phyloP scores from a whole-genome alignment of 2,797 vertebrate genomes.

The Coregonus ussuriensis region DNA sequence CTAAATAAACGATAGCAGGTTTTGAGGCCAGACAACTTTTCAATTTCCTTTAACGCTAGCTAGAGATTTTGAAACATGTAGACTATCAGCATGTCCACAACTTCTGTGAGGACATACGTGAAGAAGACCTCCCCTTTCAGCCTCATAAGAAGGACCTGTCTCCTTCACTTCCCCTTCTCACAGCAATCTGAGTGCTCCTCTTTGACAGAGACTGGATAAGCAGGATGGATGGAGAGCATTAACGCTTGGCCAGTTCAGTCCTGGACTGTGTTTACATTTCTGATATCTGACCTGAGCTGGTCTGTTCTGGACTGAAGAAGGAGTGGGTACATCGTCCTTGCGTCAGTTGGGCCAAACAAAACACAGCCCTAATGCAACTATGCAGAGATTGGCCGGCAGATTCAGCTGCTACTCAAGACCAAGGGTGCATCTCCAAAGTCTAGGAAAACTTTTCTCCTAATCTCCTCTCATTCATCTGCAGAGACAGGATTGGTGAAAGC shows the following conservation, averaged over 20 bases:
- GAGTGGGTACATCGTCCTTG: not conserved
- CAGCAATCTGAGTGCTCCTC: not conserved
- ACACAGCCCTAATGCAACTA: not conserved
- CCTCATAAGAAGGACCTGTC: not conserved
- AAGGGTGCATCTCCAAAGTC: not conserved
- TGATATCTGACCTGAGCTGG: slow-evolving; percentile 10
- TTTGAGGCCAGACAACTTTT: too few species aligned
- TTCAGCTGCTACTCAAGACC: not conserved
- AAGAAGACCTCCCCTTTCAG: not conserved
- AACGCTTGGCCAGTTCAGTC: not conserved
- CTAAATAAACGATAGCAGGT: too few species aligned
- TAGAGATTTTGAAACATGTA: too few species aligned
- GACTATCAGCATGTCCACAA: too few species aligned
- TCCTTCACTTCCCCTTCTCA: not conserved
- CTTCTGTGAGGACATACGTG: not conserved
- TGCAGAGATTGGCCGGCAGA: not conserved
- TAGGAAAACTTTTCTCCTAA: not conserved
- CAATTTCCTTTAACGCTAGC: too few species aligned
- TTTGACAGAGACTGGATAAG: not conserved
- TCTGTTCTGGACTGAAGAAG: not conserved
- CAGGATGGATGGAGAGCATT: not conserved
- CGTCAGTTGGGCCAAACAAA: not conserved
- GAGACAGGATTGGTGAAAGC: not conserved
- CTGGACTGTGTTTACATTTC: slow-evolving; percentile 1
- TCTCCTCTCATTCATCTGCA: not conserved